phyloP scores from a whole-genome alignment of 1,140 invertebrate genomes.

The Dendrolimus kikuchii region DNA sequence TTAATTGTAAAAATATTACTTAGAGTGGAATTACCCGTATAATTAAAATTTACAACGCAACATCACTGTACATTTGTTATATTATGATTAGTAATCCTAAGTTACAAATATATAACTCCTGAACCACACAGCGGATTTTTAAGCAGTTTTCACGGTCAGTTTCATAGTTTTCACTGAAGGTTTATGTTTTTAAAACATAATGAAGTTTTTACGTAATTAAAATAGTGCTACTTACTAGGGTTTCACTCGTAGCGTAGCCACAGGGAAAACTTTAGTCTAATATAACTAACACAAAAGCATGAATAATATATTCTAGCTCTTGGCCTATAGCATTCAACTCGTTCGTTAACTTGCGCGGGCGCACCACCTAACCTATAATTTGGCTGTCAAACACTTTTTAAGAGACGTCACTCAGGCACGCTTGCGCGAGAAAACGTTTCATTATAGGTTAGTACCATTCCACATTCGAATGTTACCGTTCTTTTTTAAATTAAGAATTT shows the following conservation, averaged over 20 bases:
- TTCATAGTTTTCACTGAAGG: too few relatives aligned
- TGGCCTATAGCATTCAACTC: slow-evolving; percentile 10
- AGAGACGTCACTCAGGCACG: slow-evolving; percentile 40
- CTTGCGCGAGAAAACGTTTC: slow-evolving; percentile 27
- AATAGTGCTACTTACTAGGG: slow-evolving; percentile 1
- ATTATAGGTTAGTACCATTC: slow-evolving; percentile 33
- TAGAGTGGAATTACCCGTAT: too few relatives aligned
- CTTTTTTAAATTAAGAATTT: slow-evolving; percentile 10
- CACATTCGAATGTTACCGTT: slow-evolving; percentile 16
- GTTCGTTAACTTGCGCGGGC: slow-evolving; percentile 9
- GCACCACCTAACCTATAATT: slow-evolving; percentile 34
- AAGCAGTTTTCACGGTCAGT: too few relatives aligned
- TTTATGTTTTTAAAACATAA: neutral
- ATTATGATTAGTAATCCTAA: too few relatives aligned
- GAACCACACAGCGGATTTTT: too few relatives aligned
- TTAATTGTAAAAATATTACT: too few relatives aligned
- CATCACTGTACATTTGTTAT: too few relatives aligned
- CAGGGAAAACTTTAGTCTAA: neutral
- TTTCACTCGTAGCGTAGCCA: neutral
- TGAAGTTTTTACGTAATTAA: neutral
- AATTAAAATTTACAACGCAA: too few relatives aligned
- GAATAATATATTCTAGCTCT: slow-evolving; percentile 5
- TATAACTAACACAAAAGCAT: neutral
- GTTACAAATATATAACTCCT: too few relatives aligned
- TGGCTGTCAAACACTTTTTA: slow-evolving; percentile 47